A percentile compares a stretch with the other conserved stretches of the same genome.
Conservation (phyloP, 2,113 vertebrate species). For the Etheostoma spectabile region DNA sequence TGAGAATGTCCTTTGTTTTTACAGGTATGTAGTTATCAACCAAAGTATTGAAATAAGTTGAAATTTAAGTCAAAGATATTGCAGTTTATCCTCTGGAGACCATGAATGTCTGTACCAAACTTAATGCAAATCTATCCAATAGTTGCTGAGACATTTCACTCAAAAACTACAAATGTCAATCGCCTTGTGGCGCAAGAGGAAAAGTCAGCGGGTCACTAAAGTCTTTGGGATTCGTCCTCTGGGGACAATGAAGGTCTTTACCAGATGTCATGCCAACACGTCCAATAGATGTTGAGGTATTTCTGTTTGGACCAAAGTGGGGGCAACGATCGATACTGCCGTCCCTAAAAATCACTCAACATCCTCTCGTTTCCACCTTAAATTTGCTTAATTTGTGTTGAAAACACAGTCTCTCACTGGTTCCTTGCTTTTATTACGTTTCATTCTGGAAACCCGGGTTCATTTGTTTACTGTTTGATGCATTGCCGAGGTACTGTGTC, state of each 20-base stretch:
- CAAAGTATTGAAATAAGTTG: too few relatives aligned
- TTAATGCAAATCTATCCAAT: not conserved
- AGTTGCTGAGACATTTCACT: not conserved
- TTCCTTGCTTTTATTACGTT: not conserved
- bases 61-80: too few relatives aligned
- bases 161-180: not conserved
- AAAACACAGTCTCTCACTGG: not conserved
- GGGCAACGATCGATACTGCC: too few relatives aligned
- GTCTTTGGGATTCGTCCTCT: not conserved
- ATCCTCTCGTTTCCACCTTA: not conserved
- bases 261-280: not conserved
- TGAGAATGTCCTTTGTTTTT: not conserved
- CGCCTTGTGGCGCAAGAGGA: not conserved
- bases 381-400: not conserved
- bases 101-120: not conserved
- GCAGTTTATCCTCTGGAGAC: not conserved
- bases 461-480: constrained; percentile 12
- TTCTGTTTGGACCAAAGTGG: not conserved
- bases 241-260: not conserved
- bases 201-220: not conserved
- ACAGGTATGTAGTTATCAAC: not conserved
- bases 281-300: not conserved
- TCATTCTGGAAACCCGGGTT: not conserved
- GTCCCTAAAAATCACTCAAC: not conserved
- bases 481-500: not conserved